Percentiles rank a stretch among this genome's conserved stretches.
Evolutionary conservation across 2,797 vertebrate species (phyloP).

Genomic region (Squalus acanthias): DNA sequence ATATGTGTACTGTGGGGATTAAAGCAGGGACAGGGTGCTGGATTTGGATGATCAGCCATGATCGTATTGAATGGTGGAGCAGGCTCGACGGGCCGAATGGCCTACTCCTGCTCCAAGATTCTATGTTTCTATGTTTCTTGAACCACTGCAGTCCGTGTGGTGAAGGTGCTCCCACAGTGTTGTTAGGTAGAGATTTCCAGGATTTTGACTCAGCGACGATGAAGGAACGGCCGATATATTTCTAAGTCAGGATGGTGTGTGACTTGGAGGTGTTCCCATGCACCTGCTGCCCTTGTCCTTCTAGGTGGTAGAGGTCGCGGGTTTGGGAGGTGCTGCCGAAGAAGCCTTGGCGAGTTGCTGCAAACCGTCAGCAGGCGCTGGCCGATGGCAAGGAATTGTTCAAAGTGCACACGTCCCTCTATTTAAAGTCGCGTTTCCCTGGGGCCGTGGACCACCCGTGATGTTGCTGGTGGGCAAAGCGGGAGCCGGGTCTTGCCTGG

Average conservation of each 20-base stretch:
- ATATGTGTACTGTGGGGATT: too few species aligned
- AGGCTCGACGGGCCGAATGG: too few species aligned
- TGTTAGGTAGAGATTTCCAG: not conserved
- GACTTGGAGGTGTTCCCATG: not conserved
- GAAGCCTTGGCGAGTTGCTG: not conserved
- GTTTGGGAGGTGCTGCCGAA: not conserved
- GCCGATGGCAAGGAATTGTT: not conserved
- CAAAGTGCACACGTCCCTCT: not conserved
- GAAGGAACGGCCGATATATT: not conserved
- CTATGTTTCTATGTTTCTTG: too few species aligned
- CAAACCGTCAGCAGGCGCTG: not conserved
- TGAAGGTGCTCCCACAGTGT: not conserved
- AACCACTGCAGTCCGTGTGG: not conserved
- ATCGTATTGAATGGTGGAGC: too few species aligned
- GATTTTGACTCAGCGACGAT: not conserved
- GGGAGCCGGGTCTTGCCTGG: too few species aligned
- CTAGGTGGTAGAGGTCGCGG: not conserved
- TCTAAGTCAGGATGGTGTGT: not conserved
- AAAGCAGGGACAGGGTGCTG: too few species aligned
- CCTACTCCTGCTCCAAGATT: too few species aligned
- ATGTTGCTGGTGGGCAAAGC: too few species aligned
- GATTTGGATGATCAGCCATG: too few species aligned
- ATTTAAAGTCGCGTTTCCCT: too few species aligned
- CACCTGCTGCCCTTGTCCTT: not conserved
- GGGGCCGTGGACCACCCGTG: too few species aligned